These are phyloP conservation scores for Octodon degus DNA, from an alignment of 2,113 vertebrate species.

Conservation along the genomic window DNA sequence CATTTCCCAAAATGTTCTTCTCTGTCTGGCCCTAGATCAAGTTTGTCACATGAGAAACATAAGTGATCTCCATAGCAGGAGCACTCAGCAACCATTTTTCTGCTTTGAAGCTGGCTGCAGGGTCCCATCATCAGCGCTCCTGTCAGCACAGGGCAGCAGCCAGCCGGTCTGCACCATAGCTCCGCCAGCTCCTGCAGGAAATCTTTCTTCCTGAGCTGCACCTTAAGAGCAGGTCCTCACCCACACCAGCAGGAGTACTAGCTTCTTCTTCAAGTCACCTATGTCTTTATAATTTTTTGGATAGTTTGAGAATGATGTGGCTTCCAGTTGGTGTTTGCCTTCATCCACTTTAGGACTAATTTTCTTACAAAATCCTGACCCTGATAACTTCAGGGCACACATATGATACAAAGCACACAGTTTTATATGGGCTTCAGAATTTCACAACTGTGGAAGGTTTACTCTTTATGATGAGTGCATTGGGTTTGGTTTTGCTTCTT, in stretches of 20 bases:
- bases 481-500: neutral
- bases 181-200: neutral
- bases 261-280: neutral
- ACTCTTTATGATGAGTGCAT: neutral
- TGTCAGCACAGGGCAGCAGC: rapidly evolving
- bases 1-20: neutral
- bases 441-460: neutral
- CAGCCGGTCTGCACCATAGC: neutral
- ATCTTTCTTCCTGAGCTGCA: neutral
- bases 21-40: neutral
- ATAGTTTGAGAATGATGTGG: too few relatives aligned
- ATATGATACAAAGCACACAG: neutral
- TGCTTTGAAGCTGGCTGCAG: neutral
- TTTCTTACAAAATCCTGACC: neutral
- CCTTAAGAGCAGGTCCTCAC: rapidly evolving
- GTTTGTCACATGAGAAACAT: neutral
- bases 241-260: neutral
- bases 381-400: neutral
- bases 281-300: neutral
- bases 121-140: rapidly evolving
- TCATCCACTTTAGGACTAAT: neutral
- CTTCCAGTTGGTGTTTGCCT: neutral
- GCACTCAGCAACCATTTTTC: neutral
- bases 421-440: neutral
- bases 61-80: neutral